Conservation (phyloP, 2,113 vertebrate species). For the Nansenia antarctica region DNA sequence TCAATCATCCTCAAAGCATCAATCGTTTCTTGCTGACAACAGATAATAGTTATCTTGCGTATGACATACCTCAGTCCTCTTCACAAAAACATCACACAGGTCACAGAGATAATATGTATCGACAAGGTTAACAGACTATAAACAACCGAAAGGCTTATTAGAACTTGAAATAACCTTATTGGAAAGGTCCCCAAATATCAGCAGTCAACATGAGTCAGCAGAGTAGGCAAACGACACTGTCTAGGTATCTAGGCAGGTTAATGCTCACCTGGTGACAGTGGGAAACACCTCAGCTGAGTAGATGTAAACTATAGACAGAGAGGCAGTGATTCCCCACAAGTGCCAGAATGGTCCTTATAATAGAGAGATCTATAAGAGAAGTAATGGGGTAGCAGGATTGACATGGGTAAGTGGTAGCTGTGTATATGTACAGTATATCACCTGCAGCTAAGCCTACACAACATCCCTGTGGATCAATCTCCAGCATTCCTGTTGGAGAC, state of each 20-base stretch:
- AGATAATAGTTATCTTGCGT: too few species aligned
- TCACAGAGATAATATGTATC: background rate
- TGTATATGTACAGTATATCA: background rate
- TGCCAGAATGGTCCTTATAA: slow-evolving; percentile 59
- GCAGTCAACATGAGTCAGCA: background rate
- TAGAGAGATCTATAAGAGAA: slow-evolving; percentile 46
- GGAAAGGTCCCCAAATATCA: background rate
- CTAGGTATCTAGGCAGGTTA: background rate
- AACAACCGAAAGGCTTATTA: background rate
- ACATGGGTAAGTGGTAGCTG: background rate
- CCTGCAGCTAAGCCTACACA: background rate
- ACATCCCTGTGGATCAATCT: background rate
- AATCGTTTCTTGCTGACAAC: too few species aligned
- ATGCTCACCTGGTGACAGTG: slow-evolving; percentile 67
- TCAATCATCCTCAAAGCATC: too few species aligned
- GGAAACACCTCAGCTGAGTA: slow-evolving; percentile 74
- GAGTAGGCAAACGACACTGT: background rate
- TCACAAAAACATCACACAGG: background rate
- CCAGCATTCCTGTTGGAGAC: background rate
- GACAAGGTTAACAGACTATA: background rate
- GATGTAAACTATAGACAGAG: slow-evolving; percentile 70
- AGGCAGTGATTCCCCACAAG: slow-evolving; percentile 72
- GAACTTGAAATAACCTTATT: background rate
- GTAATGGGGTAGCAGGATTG: background rate
- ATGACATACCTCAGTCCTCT: background rate